Base-by-base conservation (phyloP, 2,888 invertebrate genomes). In the Tetramorium bicarinatum region DNA sequence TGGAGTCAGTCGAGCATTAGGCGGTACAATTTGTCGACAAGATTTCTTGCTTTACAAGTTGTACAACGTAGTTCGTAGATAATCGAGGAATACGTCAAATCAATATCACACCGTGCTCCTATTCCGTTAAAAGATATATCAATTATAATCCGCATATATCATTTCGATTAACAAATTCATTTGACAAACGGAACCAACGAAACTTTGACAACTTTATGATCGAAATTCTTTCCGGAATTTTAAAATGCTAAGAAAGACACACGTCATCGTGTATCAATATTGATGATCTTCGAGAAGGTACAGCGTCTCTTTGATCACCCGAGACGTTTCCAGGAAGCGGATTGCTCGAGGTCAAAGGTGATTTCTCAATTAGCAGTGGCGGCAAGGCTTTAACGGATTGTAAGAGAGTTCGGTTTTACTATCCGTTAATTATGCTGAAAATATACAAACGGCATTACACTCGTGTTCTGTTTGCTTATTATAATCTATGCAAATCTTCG, bases 401-500 rank as follows among this genome's bases (percentile, higher is more conserved):
- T 61, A 29, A 71, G 52, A 71, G 47, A 29, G 74, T 69, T 64
- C 49, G 67, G 47, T 64, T 84, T 47, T 52, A 74, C 54, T 84
- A 59, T 88, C 80, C 82, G 84, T 83, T 77, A 84, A 84, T 88
- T 75, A 87, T 77, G 52, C 61, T 61, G 59, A 81, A 82, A 88
- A 87, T 77, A 86, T 83, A 85, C 82, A 83, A 67, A 41, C 62
- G 75, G 56, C 64, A 56, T 74, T 67, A 61, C 61, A 29, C 69
- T 29, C 80, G 25, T 67, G 61, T 67, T 49, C 54, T 84, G 85
- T 90, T 91, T 88, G 80, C 86, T 77, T 88, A 89, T 89, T 89
- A 85, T 86, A 90, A 89, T 87, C 85, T 85, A 88, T 88, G 90
- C 29, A 87, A 91, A 90, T 90, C 84, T 34, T 49, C 29, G 79